Evolutionary conservation across 2,797 vertebrate genomes (phyloP), one percentile per base, ranked within the genome.

Genomic region (Centropyge bicolor): DNA sequence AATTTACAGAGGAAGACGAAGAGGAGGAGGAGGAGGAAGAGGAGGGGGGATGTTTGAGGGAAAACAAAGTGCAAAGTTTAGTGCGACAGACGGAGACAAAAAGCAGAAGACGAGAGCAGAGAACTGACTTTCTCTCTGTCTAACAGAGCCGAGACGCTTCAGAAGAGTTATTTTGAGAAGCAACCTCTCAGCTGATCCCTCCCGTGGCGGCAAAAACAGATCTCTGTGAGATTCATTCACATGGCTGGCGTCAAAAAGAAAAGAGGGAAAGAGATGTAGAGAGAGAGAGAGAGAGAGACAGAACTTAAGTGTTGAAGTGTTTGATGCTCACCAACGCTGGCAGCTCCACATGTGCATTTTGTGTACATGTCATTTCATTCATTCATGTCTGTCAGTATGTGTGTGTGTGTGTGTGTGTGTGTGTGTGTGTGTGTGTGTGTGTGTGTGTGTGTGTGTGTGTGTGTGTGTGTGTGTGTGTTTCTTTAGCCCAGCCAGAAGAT

Each of bases 11-110:
- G 60, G 52, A 74, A 3, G 54, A 57, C 1, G 45, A 22, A 5
- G 13, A 41, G 0, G 10, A 3, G 38, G 17, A 51, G 61, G 36
- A 41, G 5, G 35, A 11, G 12, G 13, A 24, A 20, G 36, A 14
- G 19, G 40, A 43, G 17, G 1, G 16, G 43, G 40, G 40, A 0
- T 1, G 45, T 59, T 67, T 11, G 71, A 20, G n/a, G 16, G 11
- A 46, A 38, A 67, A 31, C 72, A 70, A 48, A 89, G 88, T 86
- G 74, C 76, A 83, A 80, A 83, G 81, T 89, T 76, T 74, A 75
- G 20, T 51, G 9, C 0, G 6, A 67, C 3, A 77, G 65, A 74
- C 64, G 36, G 51, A 20, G 68, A 62, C 49, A 35, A 20, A 68
- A 40, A 27, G 7, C 12, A 17, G 14, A 46, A 43, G 8, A 64